A percentile compares a stretch with the other conserved stretches of the same genome.
Evolutionary conservation across 2,888 invertebrate species (phyloP).

Genomic region (Fragum fragum): DNA sequence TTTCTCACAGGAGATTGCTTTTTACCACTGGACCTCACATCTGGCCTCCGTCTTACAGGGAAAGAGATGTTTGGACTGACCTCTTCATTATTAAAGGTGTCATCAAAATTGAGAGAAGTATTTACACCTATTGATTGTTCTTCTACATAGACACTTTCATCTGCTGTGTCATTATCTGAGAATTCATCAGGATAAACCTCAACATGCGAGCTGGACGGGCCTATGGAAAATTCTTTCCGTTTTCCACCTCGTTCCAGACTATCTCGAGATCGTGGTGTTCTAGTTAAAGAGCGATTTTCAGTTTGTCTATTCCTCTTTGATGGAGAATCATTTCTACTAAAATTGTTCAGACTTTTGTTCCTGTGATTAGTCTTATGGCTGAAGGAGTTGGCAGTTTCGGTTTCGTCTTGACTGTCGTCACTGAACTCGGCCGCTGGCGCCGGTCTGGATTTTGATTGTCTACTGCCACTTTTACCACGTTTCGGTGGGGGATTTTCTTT

Average conservation of each 20-base stretch:
- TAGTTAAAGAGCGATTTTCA: conserved; percentile 22
- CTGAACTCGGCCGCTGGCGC: conserved; percentile 63
- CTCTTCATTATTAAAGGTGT: conserved; percentile 54
- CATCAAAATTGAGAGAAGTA: conserved; percentile 75
- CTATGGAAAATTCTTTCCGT: neutral
- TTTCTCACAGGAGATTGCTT: conserved; percentile 6
- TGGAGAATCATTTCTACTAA: conserved; percentile 16
- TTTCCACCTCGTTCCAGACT: neutral
- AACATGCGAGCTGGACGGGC: conserved; percentile 22
- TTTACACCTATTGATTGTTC: conserved; percentile 78
- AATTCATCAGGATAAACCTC: conserved; percentile 73
- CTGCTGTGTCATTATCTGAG: conserved; percentile 75
- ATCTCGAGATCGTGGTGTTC: neutral
- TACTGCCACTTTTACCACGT: conserved; percentile 47
- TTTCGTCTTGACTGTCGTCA: conserved; percentile 71
- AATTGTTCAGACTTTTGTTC: conserved; percentile 22
- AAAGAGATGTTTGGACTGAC: conserved; percentile 42
- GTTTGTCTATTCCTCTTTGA: conserved; percentile 34
- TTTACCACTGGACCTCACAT: neutral
- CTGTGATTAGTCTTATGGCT: neutral
- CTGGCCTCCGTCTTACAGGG: neutral
- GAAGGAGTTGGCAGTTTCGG: conserved; percentile 37
- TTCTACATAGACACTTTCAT: conserved; percentile 79
- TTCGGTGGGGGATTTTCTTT: conserved; percentile 69
- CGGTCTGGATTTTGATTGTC: conserved; percentile 48